Conservation (phyloP, 2,888 invertebrate species). For the Apodemia hepburni region DNA sequence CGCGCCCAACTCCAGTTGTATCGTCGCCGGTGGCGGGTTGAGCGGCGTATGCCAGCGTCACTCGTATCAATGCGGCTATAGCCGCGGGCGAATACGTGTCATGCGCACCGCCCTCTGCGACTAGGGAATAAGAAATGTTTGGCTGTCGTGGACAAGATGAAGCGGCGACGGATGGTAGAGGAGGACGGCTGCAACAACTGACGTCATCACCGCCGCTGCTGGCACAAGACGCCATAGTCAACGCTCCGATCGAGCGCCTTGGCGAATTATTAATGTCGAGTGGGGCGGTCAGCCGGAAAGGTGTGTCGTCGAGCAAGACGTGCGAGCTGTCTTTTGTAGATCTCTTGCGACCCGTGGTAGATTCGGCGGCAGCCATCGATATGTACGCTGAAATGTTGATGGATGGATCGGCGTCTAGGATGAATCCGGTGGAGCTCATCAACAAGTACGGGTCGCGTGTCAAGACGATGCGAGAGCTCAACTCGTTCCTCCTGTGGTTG, state of each 20-base stretch:
- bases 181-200: background rate
- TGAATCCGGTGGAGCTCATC: no score
- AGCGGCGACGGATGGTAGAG: background rate
- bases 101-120: slow-evolving; percentile 15
- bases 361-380: no score
- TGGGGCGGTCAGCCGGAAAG: slow-evolving; percentile 2
- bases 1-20: background rate
- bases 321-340: no score
- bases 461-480: no score
- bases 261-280: slow-evolving; percentile 15
- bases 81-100: slow-evolving; percentile 11
- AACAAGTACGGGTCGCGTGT: no score
- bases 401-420: no score
- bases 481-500: no score
- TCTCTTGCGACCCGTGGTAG: no score
- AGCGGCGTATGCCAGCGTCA: slow-evolving; percentile 7
- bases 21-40: background rate
- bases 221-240: slow-evolving; percentile 16
- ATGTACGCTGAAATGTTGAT: no score
- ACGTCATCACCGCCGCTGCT: background rate
- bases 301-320: no score
- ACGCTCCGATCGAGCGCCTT: slow-evolving; percentile 17
- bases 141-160: slow-evolving; percentile 10
- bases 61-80: slow-evolving; percentile 5
- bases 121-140: slow-evolving; percentile 14